phyloP scores from a whole-genome alignment of 2,797 vertebrate species.

The Chelon auratus region DNA sequence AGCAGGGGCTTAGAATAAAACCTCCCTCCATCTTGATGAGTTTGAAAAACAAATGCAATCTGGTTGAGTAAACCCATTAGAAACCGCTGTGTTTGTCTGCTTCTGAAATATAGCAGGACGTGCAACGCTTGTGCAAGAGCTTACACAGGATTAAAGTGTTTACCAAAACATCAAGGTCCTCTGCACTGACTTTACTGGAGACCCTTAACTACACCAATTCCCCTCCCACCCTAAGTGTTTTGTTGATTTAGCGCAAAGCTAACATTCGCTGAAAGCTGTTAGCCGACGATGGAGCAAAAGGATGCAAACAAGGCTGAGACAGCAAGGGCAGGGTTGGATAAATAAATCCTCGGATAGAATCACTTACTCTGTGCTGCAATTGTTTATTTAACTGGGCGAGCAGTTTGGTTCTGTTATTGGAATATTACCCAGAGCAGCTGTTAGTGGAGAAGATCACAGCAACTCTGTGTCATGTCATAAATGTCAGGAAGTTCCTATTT shows the following conservation, averaged over 20 bases:
- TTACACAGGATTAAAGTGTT: constrained; percentile 85
- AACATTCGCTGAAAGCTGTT: constrained; percentile 66
- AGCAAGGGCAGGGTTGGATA: constrained; percentile 50
- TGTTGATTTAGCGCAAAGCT: constrained; percentile 70
- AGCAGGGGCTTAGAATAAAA: constrained; percentile 67
- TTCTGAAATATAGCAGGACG: constrained; percentile 64
- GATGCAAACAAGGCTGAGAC: constrained; percentile 65
- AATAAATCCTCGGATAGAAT: constrained; percentile 56
- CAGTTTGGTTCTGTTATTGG: constrained; percentile 35
- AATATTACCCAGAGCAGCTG: constrained; percentile 32
- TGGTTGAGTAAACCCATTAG: constrained; percentile 78
- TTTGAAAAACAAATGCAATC: constrained; percentile 73
- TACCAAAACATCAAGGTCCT: constrained; percentile 79
- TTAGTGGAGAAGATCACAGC: constrained; percentile 7
- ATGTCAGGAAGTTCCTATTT: constrained; percentile 28
- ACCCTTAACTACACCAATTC: constrained; percentile 47
- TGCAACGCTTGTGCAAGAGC: constrained; percentile 67
- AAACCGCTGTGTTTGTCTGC: constrained; percentile 73
- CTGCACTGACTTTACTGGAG: constrained; percentile 61
- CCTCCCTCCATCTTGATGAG: constrained; percentile 67
- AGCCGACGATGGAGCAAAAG: constrained; percentile 47
- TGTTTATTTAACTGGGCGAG: constrained; percentile 45
- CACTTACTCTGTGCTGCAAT: constrained; percentile 23
- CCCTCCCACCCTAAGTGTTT: constrained; percentile 45
- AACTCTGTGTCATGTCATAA: background rate